A percentile compares a stretch with the other conserved stretches of the same genome.
Conservation (phyloP, 2,888 invertebrate genomes). For the Sarcophaga carnaria region DNA sequence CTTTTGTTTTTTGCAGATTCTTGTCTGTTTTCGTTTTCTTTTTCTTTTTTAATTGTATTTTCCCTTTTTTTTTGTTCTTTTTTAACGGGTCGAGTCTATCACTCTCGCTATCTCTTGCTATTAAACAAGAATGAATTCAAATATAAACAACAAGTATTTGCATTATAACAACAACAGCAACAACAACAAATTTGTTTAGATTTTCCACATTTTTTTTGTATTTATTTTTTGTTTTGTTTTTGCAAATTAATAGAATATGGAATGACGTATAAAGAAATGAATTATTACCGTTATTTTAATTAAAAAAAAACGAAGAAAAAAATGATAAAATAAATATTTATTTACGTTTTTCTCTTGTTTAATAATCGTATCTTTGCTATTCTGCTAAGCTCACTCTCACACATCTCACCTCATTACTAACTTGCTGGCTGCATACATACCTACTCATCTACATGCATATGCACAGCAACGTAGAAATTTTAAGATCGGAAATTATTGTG, state of each 20-base stretch:
- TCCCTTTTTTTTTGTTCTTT: no score
- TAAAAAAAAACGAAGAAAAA: neutral
- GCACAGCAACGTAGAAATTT: conserved; percentile 14
- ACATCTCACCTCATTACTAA: neutral
- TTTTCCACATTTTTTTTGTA: no score
- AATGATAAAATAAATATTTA: neutral
- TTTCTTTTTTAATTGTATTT: no score
- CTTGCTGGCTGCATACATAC: neutral
- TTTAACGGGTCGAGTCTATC: no score
- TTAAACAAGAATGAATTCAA: no score
- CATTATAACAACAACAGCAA: no score
- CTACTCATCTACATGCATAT: neutral
- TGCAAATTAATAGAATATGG: neutral
- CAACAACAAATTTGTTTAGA: no score
- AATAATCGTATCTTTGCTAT: neutral
- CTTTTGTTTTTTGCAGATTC: no score
- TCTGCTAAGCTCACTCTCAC: neutral
- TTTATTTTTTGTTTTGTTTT: no score
- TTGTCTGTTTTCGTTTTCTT: no score
- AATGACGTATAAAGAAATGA: neutral
- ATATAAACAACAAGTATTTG: no score
- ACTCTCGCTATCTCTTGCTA: no score
- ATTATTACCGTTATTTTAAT: neutral
- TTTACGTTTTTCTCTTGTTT: neutral
- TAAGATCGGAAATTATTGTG: conserved; percentile 41